Base-by-base conservation (phyloP, 2,797 vertebrate species). In the Salmo trutta region DNA sequence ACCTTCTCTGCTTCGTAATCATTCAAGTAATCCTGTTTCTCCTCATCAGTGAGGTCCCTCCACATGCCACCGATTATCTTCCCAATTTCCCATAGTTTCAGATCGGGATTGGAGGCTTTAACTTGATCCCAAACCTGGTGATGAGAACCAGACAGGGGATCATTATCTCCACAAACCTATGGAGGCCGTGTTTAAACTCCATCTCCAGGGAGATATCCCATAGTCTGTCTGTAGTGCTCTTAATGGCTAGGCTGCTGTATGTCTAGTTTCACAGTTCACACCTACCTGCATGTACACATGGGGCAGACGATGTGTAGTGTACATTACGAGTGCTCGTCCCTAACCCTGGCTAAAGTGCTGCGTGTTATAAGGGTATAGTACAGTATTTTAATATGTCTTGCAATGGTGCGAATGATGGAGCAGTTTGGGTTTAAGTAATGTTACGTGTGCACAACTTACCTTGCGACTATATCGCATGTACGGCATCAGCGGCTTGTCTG, bases 1-100 rank as follows among this genome's bases (percentile, higher is more conserved):
- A 99, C 98, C 98, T 99, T 99, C 94, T 99, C 98, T 93, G 98
- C 98, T 96, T 99, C 98, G 94, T 99, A 99, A 95, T 99, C 98
- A 92, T 99, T 99, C 95, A 99, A 96, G 96, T 99, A 99, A 93
- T 99, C 98, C 95, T 99, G 98, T 95, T 99, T 99, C 95, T 99
- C 98, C 96, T 99, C 98, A 96, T 99, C 98, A 92, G 97, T 99
- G 94, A 99, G 98, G 95, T 99, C 98, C 95, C 98, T 97, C 98
- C 98, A 99, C 98, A 99, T 99, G 93, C 98, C 98, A 96, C 98
- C 98, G 95, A 99, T 99, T 94, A 99, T 99, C 97, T 99, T 99
- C 94, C 98, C 98, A 94, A 99, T 99, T 96, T 99, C 98, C 98
- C 98, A 99, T 95, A 99, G 95, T 96, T 99, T 99, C 94, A 99